Percentiles rank a stretch among this genome's conserved stretches.
phyloP scores from a whole-genome alignment of 92 coral and sea anemone genomes.

The Paragorgia papillata region DNA sequence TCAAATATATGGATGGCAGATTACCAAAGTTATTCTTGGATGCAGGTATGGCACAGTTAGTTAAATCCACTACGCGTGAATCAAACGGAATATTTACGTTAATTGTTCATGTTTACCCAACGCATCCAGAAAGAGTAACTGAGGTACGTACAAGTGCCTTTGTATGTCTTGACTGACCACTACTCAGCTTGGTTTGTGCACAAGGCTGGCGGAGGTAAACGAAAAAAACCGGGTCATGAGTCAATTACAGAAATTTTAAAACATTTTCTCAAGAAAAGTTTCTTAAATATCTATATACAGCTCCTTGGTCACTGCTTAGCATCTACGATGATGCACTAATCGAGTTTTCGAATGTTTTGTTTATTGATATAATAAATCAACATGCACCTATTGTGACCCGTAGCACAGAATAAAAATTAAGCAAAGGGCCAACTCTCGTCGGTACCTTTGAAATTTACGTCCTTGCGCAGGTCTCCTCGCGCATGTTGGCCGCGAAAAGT shows the following conservation, averaged over 20 bases:
- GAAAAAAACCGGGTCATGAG: conserved; percentile 29
- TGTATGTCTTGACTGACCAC: conserved; percentile 50
- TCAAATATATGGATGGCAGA: not conserved
- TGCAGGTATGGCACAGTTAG: conserved; percentile 6
- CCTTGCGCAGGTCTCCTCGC: no score
- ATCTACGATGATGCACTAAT: not conserved
- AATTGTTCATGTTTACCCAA: conserved; percentile 40
- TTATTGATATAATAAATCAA: no score
- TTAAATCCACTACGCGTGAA: conserved; percentile 34
- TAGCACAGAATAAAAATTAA: no score
- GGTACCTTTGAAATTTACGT: no score
- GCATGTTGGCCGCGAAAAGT: no score
- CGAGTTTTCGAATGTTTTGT: not conserved
- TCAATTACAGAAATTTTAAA: conserved; percentile 36
- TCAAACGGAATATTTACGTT: conserved; percentile 1
- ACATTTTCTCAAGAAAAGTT: not conserved
- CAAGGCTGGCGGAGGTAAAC: not conserved
- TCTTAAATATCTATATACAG: not conserved
- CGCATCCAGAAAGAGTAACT: not conserved
- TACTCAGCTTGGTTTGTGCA: conserved; percentile 39
- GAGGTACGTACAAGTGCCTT: conserved; percentile 16
- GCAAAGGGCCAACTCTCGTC: no score
- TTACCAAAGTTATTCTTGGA: conserved; percentile 1
- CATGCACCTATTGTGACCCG: no score
- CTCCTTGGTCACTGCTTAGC: conserved; percentile 7